Conservation (phyloP, 2,113 vertebrate genomes). For the Candoia aspera region DNA sequence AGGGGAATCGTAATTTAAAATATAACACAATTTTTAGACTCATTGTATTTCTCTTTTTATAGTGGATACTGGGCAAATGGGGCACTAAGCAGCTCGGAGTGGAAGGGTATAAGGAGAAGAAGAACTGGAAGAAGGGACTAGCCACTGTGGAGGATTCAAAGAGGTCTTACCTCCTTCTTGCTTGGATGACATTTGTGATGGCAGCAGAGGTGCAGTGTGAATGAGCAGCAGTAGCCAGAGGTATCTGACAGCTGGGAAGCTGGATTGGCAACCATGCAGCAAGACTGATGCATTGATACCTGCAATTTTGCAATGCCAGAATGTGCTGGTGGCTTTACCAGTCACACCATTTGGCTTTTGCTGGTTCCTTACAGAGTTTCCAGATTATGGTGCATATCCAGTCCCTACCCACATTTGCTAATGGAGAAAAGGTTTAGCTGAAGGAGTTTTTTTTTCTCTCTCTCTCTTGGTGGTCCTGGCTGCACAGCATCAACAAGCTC, state of each 20-base stretch:
- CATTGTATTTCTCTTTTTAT: not conserved
- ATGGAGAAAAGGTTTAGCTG: not conserved
- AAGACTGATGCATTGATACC: not conserved
- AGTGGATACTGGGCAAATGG: not conserved
- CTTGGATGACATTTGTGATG: not conserved
- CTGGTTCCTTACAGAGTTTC: not conserved
- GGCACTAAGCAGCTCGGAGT: not conserved
- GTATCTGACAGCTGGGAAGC: not conserved
- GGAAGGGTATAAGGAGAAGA: not conserved
- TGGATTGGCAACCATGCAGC: not conserved
- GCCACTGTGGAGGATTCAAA: not conserved
- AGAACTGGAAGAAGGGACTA: not conserved
- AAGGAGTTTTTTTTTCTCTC: not conserved
- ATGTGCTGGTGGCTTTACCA: not conserved
- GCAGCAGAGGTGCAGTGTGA: not conserved
- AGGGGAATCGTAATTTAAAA: not conserved
- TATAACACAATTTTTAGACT: not conserved
- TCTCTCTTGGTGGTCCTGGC: not conserved
- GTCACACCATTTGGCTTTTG: not conserved
- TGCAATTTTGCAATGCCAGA: not conserved
- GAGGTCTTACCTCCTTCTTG: not conserved
- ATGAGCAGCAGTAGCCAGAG: not conserved
- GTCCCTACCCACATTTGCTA: not conserved
- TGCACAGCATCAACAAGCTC: not conserved
- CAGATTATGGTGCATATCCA: not conserved